phyloP scores from a whole-genome alignment of 2,797 vertebrate species.

The Coracias cyanogaster region DNA sequence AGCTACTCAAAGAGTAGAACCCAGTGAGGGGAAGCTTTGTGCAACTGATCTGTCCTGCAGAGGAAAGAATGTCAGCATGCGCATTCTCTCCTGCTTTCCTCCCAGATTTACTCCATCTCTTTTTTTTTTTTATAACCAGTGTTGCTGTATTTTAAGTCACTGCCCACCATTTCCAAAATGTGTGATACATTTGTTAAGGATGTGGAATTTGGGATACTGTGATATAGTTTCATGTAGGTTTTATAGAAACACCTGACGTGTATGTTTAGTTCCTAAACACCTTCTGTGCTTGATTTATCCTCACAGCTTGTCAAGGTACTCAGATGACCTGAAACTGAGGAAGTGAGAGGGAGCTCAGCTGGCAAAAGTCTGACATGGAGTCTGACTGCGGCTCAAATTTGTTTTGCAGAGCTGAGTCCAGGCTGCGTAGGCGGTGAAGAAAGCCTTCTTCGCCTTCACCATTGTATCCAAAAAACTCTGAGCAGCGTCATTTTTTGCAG shows the following conservation, averaged over 20 bases:
- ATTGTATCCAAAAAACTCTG: conserved; percentile 45
- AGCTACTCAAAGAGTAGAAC: conserved; percentile 1
- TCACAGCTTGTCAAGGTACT: conserved; percentile 70
- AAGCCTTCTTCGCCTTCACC: conserved; percentile 48
- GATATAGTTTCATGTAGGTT: conserved; percentile 33
- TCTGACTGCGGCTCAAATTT: conserved; percentile 59
- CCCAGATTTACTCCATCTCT: background rate
- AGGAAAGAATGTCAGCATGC: background rate
- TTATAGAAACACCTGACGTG: conserved; percentile 61
- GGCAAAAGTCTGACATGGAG: conserved; percentile 69
- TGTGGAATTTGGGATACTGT: conserved; percentile 47
- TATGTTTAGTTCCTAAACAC: conserved; percentile 65
- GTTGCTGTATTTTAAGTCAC: background rate
- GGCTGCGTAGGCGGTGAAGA: conserved; percentile 61
- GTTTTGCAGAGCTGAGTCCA: conserved; percentile 54
- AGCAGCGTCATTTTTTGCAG: conserved; percentile 23
- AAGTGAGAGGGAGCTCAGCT: conserved; percentile 70
- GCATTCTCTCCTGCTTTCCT: background rate
- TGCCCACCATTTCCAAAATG: conserved; percentile 12
- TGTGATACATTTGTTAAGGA: conserved; percentile 35
- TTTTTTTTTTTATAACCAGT: conserved; percentile 17
- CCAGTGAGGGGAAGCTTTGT: background rate
- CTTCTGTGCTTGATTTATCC: conserved; percentile 73
- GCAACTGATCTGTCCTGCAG: background rate
- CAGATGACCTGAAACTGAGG: conserved; percentile 67